phyloP scores from a whole-genome alignment of 2,888 invertebrate species.

The Augiades crinisus region DNA sequence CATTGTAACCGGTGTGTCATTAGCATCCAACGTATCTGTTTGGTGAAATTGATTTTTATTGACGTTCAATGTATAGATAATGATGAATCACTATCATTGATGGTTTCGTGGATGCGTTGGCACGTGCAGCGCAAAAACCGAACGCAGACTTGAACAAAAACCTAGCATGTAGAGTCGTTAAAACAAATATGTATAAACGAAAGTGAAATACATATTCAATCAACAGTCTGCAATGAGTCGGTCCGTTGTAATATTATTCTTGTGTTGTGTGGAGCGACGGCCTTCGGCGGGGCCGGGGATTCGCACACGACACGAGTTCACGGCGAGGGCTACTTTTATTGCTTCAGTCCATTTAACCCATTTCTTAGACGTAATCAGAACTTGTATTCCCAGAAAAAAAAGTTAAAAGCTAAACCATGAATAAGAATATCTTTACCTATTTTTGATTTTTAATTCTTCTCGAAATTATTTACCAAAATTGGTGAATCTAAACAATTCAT shows the following conservation, averaged over 20 bases:
- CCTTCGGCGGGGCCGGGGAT: conserved; percentile 56
- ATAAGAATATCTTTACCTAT: too few relatives aligned
- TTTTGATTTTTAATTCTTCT: too few relatives aligned
- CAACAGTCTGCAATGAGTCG: conserved; percentile 26
- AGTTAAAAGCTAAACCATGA: too few relatives aligned
- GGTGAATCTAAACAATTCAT: too few relatives aligned
- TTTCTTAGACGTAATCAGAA: conserved; percentile 71
- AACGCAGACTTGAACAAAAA: conserved; percentile 5
- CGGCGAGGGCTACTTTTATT: conserved; percentile 72
- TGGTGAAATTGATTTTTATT: conserved; percentile 11
- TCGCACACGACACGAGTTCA: conserved; percentile 55
- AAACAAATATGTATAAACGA: conserved; percentile 30
- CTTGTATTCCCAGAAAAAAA: too few relatives aligned
- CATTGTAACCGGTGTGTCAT: conserved; percentile 7
- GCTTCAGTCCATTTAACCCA: conserved; percentile 67
- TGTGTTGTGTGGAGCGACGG: conserved; percentile 34
- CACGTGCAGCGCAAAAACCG: neutral
- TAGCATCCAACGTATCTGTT: conserved; percentile 16
- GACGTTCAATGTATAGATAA: neutral
- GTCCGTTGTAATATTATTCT: conserved; percentile 20
- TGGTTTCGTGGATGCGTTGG: neutral
- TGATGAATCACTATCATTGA: conserved; percentile 14
- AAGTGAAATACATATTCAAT: conserved; percentile 31
- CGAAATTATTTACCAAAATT: too few relatives aligned
- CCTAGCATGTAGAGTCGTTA: conserved; percentile 1